Base-by-base conservation (phyloP, 2,113 vertebrate species). In the Datnioides undecimradiatus region DNA sequence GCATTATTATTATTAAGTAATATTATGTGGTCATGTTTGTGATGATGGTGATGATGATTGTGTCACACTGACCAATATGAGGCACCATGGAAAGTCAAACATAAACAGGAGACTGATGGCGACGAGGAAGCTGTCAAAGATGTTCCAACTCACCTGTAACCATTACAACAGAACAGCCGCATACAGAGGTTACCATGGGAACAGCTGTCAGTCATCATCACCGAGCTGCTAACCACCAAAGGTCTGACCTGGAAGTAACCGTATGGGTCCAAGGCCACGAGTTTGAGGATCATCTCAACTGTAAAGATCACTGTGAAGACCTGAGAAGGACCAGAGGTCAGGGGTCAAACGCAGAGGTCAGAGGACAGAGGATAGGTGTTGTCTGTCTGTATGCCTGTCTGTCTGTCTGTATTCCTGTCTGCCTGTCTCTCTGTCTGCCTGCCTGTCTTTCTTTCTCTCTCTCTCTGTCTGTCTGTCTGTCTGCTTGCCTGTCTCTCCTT, bases 121-220 rank as follows among this genome's bases (percentile, higher is more conserved):
- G 75, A 98, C 96, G 0, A 98, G 95, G 84, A 97, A 90, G 68
- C 96, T 96, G 91, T 98, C 97, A 0, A 96, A 97, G 80, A 97
- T 91, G 63, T 99, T 97, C 97, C 97, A 98, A 66, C 96, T 94
- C 64, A 95, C 95, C 93, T 98, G 96, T 33, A 78, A 71, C 23
- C 55, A 40, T 2, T 11, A n/a, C 27, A 66, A 69, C 54, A 58
- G 10, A 25, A 43, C 7, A 45, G 25, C 11, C 21, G 21, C n/a
- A 74, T 16, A 45, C 9, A 43, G n/a, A n/a, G 1, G 16, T 76
- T 29, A 36, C 11, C 38, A 31, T 19, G 14, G 29, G 1, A 70
- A 38, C 41, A 17, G 27, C 31, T 2, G 12, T 33, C 40, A 16
- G 6, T 23, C 38, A n/a, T 8, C 14, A 12, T 43, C 45, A 19